Evolutionary conservation across 2,113 vertebrate species (phyloP).

Genomic region (Edolisoma coerulescens): DNA sequence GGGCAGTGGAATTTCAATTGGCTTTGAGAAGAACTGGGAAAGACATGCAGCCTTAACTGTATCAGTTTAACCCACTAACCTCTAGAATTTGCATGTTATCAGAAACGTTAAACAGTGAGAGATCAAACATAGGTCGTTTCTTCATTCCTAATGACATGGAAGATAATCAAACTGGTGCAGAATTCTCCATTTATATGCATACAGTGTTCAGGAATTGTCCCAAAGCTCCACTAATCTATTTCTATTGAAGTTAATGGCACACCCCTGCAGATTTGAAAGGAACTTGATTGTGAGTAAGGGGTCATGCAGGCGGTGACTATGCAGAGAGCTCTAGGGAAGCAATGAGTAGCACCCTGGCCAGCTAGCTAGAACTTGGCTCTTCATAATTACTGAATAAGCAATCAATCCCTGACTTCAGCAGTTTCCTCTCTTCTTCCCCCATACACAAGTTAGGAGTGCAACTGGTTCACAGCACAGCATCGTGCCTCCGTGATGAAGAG

Average conservation of each 20-base stretch:
- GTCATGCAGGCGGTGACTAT: background rate
- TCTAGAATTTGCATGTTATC: background rate
- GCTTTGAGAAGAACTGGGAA: background rate
- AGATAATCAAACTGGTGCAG: background rate
- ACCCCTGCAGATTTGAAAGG: background rate
- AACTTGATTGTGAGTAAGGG: background rate
- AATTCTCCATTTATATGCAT: background rate
- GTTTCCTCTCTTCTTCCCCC: background rate
- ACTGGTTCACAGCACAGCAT: background rate
- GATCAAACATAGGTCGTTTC: background rate
- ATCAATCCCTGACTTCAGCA: background rate
- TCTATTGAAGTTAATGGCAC: background rate
- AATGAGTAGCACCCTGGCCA: background rate
- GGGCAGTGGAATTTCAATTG: background rate
- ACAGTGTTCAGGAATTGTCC: background rate
- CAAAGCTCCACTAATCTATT: background rate
- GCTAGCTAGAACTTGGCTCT: background rate
- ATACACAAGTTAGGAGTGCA: background rate
- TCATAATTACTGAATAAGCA: background rate
- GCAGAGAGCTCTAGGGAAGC: background rate
- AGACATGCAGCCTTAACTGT: background rate
- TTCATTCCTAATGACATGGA: background rate
- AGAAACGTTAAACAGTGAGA: background rate
- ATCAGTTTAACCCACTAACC: background rate
- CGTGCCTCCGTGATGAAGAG: background rate